These are phyloP conservation scores for Catamblyrhynchus diadema DNA, from an alignment of 2,797 vertebrate species.

Conservation along the genomic window DNA sequence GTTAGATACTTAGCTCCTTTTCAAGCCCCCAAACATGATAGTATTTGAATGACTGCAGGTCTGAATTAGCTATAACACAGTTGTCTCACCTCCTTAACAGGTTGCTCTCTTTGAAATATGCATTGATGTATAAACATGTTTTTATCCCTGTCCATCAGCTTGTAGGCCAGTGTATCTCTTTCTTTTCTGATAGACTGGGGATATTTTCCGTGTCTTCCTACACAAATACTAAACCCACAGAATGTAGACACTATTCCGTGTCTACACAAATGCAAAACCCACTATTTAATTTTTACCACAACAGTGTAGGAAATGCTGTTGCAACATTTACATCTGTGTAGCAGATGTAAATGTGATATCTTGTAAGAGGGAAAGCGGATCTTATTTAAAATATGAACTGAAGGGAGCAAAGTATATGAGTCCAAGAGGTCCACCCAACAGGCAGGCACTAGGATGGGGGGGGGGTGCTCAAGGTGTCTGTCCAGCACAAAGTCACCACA, in stretches of 20 bases:
- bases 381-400: neutral
- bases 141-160: neutral
- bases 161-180: neutral
- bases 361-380: neutral
- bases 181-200: neutral
- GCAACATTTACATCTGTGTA: neutral
- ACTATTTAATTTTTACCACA: neutral
- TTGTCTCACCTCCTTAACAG: neutral
- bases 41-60: neutral
- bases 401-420: rapidly evolving
- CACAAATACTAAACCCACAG: neutral
- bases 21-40: neutral
- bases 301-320: neutral
- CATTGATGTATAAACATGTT: neutral
- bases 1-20: neutral
- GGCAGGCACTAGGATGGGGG: rapidly evolving
- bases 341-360: neutral
- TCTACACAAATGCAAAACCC: neutral
- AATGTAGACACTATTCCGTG: neutral
- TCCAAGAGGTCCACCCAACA: neutral
- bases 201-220: neutral
- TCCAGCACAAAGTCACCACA: neutral
- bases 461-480: neutral
- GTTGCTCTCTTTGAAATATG: neutral
- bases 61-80: neutral